Evolutionary conservation across 2,888 invertebrate genomes (phyloP).

Genomic region (Argynnis bischoffii): DNA sequence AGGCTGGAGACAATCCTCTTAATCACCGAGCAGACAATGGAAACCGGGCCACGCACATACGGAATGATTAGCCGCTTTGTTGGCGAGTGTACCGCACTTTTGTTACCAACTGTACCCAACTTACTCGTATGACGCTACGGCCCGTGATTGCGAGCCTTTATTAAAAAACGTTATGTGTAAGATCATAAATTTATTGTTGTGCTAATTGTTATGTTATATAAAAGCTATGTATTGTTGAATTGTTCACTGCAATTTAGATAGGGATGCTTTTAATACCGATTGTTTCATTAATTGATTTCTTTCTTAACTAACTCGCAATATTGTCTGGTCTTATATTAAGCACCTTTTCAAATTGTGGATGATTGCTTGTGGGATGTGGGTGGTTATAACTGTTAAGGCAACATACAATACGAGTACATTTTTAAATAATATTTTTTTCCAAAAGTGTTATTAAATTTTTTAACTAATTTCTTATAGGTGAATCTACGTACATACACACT

Average conservation of each 20-base stretch:
- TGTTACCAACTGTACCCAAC: constrained; percentile 59
- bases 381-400: no score
- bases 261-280: not conserved
- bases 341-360: no score
- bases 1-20: constrained; percentile 81
- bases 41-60: constrained; percentile 79
- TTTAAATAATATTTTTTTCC: no score
- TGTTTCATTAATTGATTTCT: not conserved
- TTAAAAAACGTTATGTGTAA: constrained; percentile 51
- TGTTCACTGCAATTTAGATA: not conserved
- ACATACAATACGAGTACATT: no score
- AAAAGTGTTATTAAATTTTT: no score
- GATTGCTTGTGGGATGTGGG: no score
- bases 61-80: constrained; percentile 69
- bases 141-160: constrained; percentile 51
- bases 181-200: constrained; percentile 44
- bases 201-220: constrained; percentile 30
- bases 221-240: not conserved
- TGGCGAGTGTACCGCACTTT: constrained; percentile 65
- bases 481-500: not conserved
- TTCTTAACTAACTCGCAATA: no score
- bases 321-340: no score
- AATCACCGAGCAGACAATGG: constrained; percentile 79
- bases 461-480: not conserved
- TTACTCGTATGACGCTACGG: constrained; percentile 50